Conservation (phyloP, 2,113 vertebrate species). For the Indri indri region DNA sequence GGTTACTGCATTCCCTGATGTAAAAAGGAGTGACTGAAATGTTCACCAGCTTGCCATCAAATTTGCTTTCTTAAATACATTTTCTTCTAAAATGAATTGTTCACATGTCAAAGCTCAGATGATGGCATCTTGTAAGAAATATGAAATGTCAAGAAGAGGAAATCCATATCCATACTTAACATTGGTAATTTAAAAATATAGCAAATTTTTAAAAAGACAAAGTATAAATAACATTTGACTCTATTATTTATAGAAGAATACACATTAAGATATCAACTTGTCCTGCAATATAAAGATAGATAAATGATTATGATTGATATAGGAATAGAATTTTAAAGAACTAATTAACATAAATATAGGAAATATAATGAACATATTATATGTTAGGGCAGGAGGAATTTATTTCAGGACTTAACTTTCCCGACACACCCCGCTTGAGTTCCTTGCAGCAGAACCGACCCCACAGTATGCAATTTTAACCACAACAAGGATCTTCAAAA, state of each 20-base stretch:
- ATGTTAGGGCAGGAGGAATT: neutral
- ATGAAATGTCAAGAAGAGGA: neutral
- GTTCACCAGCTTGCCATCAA: neutral
- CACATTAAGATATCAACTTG: neutral
- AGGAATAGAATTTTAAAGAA: neutral
- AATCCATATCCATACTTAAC: neutral
- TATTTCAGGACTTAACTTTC: neutral
- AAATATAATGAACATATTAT: neutral
- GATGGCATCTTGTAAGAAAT: neutral
- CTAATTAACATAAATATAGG: neutral
- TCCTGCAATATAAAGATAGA: neutral
- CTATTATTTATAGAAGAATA: conserved; percentile 17
- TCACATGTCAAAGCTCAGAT: neutral
- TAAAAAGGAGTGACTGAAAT: neutral
- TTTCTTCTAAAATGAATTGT: neutral
- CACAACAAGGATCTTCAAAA: neutral
- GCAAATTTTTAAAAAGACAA: neutral
- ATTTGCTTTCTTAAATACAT: neutral
- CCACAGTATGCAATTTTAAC: neutral
- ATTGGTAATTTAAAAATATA: neutral
- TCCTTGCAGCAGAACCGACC: neutral
- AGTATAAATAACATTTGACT: neutral
- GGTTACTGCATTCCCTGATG: neutral
- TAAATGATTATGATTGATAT: neutral
- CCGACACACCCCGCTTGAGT: neutral